phyloP scores from a whole-genome alignment of 92 coral and sea anemone genomes.

The Porites lobata region DNA sequence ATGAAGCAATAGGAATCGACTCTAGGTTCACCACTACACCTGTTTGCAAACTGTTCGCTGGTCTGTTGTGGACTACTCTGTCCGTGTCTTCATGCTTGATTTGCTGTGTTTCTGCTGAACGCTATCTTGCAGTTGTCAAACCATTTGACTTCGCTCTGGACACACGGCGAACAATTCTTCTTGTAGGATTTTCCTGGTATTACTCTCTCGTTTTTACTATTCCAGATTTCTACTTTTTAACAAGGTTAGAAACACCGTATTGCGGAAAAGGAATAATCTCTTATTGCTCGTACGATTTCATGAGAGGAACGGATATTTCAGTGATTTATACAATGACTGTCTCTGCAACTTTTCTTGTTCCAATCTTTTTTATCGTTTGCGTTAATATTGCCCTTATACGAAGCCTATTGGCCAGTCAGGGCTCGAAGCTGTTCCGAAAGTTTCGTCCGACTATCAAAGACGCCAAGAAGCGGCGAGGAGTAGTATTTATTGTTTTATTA shows the following conservation, averaged over 20 bases:
- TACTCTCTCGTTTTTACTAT: slow-evolving; percentile 78
- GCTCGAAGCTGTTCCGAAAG: slow-evolving; percentile 47
- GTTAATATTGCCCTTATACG: slow-evolving; percentile 77
- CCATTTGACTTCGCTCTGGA: slow-evolving; percentile 85
- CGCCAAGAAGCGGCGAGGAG: slow-evolving; percentile 56
- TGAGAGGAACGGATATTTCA: slow-evolving; percentile 67
- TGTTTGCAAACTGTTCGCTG: slow-evolving; percentile 77
- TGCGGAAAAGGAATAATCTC: slow-evolving; percentile 74
- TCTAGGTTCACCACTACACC: slow-evolving; percentile 61
- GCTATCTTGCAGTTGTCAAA: slow-evolving; percentile 89
- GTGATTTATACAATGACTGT: slow-evolving; percentile 60
- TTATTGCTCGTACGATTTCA: slow-evolving; percentile 69
- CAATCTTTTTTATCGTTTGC: slow-evolving; percentile 68
- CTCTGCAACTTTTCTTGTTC: slow-evolving; percentile 79
- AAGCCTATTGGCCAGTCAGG: slow-evolving; percentile 50
- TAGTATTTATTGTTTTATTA: slow-evolving; percentile 73
- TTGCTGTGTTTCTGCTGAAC: slow-evolving; percentile 89
- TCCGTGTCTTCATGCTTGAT: slow-evolving; percentile 77
- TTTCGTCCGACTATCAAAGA: neutral
- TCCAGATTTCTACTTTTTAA: slow-evolving; percentile 84
- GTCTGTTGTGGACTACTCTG: slow-evolving; percentile 77
- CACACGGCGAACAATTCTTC: slow-evolving; percentile 68
- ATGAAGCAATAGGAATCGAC: slow-evolving; percentile 70
- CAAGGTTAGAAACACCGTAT: slow-evolving; percentile 43
- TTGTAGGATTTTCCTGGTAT: slow-evolving; percentile 87